Conservation (phyloP, 2,888 invertebrate species). For the Dynastes tityus region DNA sequence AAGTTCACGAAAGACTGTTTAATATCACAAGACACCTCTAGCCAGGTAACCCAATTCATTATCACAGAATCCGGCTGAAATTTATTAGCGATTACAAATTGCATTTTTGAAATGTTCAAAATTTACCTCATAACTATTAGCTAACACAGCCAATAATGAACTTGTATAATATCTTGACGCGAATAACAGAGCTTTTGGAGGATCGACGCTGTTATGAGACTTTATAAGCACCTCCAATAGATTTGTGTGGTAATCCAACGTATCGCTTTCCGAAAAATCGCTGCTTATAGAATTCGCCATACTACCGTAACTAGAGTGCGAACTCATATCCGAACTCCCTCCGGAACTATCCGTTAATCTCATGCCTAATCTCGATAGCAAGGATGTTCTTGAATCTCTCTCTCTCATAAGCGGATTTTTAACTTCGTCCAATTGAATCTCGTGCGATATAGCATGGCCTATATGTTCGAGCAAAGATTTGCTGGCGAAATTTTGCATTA, state of each 20-base stretch:
- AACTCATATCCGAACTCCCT: constrained; percentile 54
- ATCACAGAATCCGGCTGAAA: constrained; percentile 76
- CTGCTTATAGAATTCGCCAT: constrained; percentile 66
- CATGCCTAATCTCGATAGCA: constrained; percentile 67
- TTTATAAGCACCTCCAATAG: constrained; percentile 78
- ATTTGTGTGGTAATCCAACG: constrained; percentile 66
- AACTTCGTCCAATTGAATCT: constrained; percentile 61
- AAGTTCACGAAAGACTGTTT: constrained; percentile 53
- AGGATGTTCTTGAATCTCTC: constrained; percentile 67
- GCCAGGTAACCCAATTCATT: constrained; percentile 76
- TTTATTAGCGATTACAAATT: constrained; percentile 29
- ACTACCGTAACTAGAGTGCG: constrained; percentile 60
- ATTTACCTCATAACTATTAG: constrained; percentile 80
- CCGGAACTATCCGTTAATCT: constrained; percentile 56
- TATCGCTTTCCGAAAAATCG: constrained; percentile 65
- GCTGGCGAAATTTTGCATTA: constrained; percentile 75
- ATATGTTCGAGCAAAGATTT: constrained; percentile 76
- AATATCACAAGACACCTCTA: constrained; percentile 66
- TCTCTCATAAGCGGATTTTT: constrained; percentile 63
- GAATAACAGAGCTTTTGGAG: constrained; percentile 77
- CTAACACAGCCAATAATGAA: constrained; percentile 78
- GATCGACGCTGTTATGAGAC: constrained; percentile 81
- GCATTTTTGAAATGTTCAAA: background rate
- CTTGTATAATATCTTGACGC: constrained; percentile 75
- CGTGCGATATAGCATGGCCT: constrained; percentile 69